A percentile compares a stretch with the other conserved stretches of the same genome.
phyloP scores from a whole-genome alignment of 2,888 invertebrate genomes.

The Tetragnatha montana region DNA sequence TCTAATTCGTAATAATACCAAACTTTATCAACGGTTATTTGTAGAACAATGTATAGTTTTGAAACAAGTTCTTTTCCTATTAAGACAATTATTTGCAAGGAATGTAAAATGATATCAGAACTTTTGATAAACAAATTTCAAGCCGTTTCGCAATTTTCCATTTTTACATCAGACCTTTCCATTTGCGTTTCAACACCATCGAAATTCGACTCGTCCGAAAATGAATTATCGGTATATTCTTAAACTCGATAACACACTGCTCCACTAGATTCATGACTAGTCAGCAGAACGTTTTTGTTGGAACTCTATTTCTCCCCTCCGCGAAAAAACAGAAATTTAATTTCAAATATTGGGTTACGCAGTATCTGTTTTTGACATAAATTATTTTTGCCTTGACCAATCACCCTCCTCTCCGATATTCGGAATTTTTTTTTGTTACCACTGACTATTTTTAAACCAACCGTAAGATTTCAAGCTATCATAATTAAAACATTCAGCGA shows the following conservation, averaged over 20 bases:
- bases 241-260: not conserved
- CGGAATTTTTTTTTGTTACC: not conserved
- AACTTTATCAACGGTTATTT: no score
- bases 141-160: no score
- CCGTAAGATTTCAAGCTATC: slow-evolving; percentile 23
- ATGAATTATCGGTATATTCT: not conserved
- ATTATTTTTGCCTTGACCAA: slow-evolving; percentile 23
- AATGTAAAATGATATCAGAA: no score
- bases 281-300: not conserved
- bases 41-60: no score
- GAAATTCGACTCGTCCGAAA: not conserved
- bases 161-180: no score
- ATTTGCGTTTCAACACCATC: no score
- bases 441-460: slow-evolving; percentile 14
- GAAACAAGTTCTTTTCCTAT: no score
- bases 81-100: no score
- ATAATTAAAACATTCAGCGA: slow-evolving; percentile 30
- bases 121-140: no score
- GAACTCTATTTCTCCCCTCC: not conserved
- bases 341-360: slow-evolving; percentile 24
- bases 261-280: not conserved
- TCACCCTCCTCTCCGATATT: not conserved
- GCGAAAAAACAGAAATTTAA: slow-evolving; percentile 22
- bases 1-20: no score
- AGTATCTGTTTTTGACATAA: not conserved